Percentiles rank a stretch among this genome's conserved stretches.
Evolutionary conservation across 2,888 invertebrate species (phyloP).

Genomic region (Nomada fabriciana): DNA sequence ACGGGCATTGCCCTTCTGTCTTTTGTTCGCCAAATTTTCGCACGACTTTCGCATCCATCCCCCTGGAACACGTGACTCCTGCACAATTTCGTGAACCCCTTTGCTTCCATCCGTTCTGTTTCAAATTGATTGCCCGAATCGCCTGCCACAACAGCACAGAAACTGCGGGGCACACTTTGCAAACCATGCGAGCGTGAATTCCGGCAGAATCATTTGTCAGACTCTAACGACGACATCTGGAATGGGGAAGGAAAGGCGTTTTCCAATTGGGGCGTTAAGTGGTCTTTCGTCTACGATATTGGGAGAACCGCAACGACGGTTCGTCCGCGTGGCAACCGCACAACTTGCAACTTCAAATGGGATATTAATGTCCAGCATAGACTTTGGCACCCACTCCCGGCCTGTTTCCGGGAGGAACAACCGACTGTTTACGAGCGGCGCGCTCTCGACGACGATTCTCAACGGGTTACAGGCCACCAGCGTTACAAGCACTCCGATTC

Average conservation of each 20-base stretch:
- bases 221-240: not conserved
- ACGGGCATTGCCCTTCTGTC: not conserved
- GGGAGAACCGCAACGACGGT: conserved; percentile 39
- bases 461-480: conserved; percentile 52
- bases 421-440: conserved; percentile 67
- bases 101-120: too few species aligned
- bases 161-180: not conserved
- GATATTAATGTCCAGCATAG: conserved; percentile 79
- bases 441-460: conserved; percentile 53
- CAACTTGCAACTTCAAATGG: conserved; percentile 81
- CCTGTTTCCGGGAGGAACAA: conserved; percentile 60
- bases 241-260: not conserved
- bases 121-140: too few species aligned
- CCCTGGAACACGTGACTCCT: not conserved
- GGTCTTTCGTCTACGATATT: conserved; percentile 21
- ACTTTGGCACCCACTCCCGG: conserved; percentile 49
- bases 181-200: not conserved
- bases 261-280: not conserved
- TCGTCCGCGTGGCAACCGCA: conserved; percentile 66
- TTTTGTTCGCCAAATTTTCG: too few species aligned
- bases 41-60: not conserved
- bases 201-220: not conserved
- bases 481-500: conserved; percentile 47
- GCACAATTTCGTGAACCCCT: not conserved
- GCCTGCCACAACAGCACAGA: not conserved